Conservation (phyloP, 2,113 vertebrate genomes). For the Capreolus pygargus region DNA sequence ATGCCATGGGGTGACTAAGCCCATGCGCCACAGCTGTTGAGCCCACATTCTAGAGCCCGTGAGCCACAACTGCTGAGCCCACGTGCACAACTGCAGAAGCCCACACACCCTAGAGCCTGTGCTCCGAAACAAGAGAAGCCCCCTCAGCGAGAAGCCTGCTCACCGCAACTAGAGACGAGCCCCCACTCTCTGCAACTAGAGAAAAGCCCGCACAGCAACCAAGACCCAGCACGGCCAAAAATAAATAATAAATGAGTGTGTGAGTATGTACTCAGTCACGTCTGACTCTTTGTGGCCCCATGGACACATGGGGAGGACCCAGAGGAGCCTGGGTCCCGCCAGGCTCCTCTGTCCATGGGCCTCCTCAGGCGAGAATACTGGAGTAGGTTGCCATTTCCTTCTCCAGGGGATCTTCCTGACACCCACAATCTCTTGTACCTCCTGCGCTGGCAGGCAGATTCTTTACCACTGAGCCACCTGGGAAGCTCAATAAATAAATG, state of each 20-base stretch:
- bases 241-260: neutral
- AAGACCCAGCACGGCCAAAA: neutral
- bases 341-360: neutral
- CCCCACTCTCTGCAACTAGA: neutral
- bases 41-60: neutral
- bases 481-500: neutral
- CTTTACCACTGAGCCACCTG: neutral
- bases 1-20: neutral
- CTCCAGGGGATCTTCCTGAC: neutral
- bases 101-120: neutral
- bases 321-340: neutral
- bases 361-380: neutral
- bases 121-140: neutral
- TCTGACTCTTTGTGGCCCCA: neutral
- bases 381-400: neutral
- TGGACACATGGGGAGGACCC: neutral
- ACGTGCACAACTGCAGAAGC: neutral
- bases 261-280: neutral
- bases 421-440: neutral
- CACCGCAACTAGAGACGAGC: neutral
- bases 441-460: neutral
- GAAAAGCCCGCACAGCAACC: accelerated
- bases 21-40: neutral
- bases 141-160: neutral
- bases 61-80: neutral